These are phyloP conservation scores for Hetaerina americana DNA, from an alignment of 1,140 invertebrate genomes.

Conservation along the genomic window DNA sequence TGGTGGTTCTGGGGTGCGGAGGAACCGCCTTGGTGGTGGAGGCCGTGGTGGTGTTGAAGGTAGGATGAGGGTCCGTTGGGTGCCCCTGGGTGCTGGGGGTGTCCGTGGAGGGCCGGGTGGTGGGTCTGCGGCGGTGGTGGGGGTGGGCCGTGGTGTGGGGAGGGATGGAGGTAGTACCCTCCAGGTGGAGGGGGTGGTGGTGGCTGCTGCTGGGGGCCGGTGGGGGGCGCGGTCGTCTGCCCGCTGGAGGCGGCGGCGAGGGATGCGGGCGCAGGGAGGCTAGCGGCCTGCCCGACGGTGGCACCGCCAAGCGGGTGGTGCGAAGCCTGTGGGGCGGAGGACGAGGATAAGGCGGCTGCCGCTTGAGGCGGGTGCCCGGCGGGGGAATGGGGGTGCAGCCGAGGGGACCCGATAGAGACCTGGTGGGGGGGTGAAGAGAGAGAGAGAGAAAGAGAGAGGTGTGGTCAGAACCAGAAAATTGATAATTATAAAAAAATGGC, in stretches of 20 bases:
- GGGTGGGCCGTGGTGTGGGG: not conserved
- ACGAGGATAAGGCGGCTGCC: not conserved
- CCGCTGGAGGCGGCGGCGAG: not conserved
- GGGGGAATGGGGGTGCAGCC: not conserved
- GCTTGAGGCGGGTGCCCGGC: not conserved
- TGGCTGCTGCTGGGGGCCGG: not conserved
- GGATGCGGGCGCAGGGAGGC: not conserved
- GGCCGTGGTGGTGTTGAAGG: not conserved
- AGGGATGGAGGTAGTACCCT: not conserved
- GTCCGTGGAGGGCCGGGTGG: not conserved
- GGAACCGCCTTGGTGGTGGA: not conserved
- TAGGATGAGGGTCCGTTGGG: not conserved
- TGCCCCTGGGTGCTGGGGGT: not conserved
- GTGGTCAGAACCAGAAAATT: no score
- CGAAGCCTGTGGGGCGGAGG: not conserved
- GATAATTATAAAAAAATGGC: no score
- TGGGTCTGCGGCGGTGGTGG: not conserved
- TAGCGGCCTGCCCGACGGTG: no score
- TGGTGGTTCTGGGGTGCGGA: not conserved
- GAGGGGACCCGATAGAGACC: not conserved
- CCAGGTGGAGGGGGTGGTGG: not conserved
- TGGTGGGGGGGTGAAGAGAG: not conserved
- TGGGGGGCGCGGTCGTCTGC: not conserved
- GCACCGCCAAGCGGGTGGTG: no score
- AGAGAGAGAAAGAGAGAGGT: no score